Conservation (phyloP, 2,888 invertebrate species). For the Philereme transversata region DNA sequence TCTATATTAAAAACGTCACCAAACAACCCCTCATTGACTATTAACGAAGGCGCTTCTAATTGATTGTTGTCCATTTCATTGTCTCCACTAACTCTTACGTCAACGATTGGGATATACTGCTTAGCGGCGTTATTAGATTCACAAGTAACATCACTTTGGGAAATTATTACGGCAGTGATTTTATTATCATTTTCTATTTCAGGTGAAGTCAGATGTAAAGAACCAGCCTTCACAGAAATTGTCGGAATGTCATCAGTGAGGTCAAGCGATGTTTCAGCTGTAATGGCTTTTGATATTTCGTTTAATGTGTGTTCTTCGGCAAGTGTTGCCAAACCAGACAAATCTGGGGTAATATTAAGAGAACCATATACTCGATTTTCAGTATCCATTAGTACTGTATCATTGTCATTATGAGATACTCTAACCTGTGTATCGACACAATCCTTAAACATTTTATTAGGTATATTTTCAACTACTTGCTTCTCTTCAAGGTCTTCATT, state of each 20-base stretch:
- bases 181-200: not conserved
- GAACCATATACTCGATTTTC: not conserved
- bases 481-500: not conserved
- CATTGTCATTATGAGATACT: not conserved
- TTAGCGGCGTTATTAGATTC: not conserved
- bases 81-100: too few relatives aligned
- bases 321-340: not conserved
- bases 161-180: not conserved
- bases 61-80: too few relatives aligned
- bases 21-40: too few relatives aligned
- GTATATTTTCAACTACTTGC: not conserved
- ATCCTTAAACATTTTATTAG: not conserved
- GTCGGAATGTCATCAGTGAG: slow-evolving; percentile 3
- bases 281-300: slow-evolving; percentile 1
- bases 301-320: not conserved
- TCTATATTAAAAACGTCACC: too few relatives aligned
- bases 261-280: not conserved
- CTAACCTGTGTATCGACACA: not conserved
- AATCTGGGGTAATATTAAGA: not conserved
- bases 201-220: not conserved
- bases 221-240: not conserved
- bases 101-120: too few relatives aligned
- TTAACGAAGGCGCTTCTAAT: too few relatives aligned
- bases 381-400: not conserved
- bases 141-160: not conserved